Conservation (phyloP, 1,140 invertebrate genomes). For the Aphaenogaster rudis region DNA sequence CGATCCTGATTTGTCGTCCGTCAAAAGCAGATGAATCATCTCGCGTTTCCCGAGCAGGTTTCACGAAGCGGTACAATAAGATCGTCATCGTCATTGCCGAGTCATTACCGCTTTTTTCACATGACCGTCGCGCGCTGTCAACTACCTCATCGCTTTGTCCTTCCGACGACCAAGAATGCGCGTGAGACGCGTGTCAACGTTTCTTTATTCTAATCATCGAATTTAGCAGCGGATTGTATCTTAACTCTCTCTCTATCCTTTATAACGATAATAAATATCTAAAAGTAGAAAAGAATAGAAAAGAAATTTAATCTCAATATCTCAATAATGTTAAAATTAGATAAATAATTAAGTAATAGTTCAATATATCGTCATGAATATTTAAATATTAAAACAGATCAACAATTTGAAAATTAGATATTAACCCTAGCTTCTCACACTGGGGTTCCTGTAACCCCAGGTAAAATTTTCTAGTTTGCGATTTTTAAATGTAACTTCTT, state of each 20-base stretch:
- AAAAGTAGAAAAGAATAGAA: background rate
- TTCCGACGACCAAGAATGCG: background rate
- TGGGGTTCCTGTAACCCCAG: too few species aligned
- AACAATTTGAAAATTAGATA: background rate
- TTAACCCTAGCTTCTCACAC: background rate
- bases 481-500: too few species aligned
- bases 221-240: background rate
- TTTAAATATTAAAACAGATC: background rate
- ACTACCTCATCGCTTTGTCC: constrained; percentile 42
- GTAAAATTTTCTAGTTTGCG: too few species aligned
- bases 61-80: constrained; percentile 32
- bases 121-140: constrained; percentile 48
- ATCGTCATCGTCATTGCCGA: constrained; percentile 52
- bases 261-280: background rate
- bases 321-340: background rate
- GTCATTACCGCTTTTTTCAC: constrained; percentile 59
- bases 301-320: background rate
- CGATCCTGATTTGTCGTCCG: background rate
- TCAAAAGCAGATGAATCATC: constrained; percentile 46
- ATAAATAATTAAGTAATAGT: background rate
- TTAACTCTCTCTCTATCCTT: background rate
- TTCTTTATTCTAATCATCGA: background rate
- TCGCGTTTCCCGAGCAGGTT: constrained; percentile 9
- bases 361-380: background rate
- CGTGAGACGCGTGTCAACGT: background rate